Evolutionary conservation across 2,797 vertebrate species (phyloP).

Genomic region (Liparis tanakae): DNA sequence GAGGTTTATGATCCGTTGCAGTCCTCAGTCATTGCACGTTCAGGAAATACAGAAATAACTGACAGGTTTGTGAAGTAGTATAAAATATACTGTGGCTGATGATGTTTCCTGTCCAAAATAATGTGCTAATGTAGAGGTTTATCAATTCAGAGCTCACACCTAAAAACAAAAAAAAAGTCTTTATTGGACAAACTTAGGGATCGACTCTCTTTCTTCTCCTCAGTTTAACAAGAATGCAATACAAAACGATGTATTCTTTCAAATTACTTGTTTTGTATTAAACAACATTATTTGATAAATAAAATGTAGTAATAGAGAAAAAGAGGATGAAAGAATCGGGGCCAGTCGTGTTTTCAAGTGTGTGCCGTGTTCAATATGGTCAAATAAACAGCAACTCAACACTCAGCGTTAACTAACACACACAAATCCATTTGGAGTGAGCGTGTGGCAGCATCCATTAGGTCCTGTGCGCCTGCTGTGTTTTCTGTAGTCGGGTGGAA

Average conservation of each 20-base stretch:
- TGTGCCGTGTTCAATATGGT: neutral
- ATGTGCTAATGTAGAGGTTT: constrained; percentile 37
- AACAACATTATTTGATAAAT: constrained; percentile 6
- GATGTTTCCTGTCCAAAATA: constrained; percentile 49
- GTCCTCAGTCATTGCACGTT: no score
- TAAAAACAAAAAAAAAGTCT: neutral
- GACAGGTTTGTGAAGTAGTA: neutral
- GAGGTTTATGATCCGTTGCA: no score
- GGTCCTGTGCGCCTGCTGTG: neutral
- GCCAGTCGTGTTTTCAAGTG: neutral
- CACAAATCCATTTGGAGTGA: neutral
- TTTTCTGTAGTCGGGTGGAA: constrained; percentile 3
- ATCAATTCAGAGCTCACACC: constrained; percentile 7
- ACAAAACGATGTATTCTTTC: neutral
- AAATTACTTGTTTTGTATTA: neutral
- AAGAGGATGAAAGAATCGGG: neutral
- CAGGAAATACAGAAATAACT: no score
- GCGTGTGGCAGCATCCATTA: neutral
- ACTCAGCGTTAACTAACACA: neutral
- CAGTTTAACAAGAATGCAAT: neutral
- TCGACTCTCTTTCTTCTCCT: neutral
- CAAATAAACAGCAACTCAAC: constrained; percentile 3
- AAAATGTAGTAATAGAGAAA: neutral
- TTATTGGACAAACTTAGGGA: neutral
- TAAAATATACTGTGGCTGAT: constrained; percentile 39